These are phyloP conservation scores for Zaprionus tsacasi DNA, from an alignment of 1,140 invertebrate genomes.

Conservation along the genomic window DNA sequence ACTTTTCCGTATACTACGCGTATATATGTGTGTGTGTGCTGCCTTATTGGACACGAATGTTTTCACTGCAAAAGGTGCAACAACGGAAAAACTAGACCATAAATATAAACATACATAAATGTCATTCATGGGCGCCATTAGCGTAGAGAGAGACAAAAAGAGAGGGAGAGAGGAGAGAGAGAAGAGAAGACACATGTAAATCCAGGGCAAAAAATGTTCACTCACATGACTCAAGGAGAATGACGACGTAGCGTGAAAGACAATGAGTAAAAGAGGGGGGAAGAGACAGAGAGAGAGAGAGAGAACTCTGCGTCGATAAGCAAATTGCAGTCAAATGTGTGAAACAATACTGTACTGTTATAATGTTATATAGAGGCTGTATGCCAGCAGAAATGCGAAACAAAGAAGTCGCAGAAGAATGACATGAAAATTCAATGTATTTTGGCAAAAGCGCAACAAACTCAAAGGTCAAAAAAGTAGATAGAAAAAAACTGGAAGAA, in stretches of 20 bases:
- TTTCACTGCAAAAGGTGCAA: slow-evolving; percentile 16
- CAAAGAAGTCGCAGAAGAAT: slow-evolving; percentile 32
- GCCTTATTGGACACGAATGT: slow-evolving; percentile 24
- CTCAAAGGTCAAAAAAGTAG: slow-evolving; percentile 44
- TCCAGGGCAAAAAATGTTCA: slow-evolving; percentile 51
- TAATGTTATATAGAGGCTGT: background rate
- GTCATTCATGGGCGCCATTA: slow-evolving; percentile 71
- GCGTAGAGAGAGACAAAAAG: slow-evolving; percentile 18
- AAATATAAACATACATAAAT: slow-evolving; percentile 63
- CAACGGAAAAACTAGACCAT: slow-evolving; percentile 62
- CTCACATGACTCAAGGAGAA: slow-evolving; percentile 26
- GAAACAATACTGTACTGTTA: slow-evolving; percentile 21
- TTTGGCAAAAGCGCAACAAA: slow-evolving; percentile 64
- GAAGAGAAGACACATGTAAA: slow-evolving; percentile 53
- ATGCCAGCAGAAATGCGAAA: slow-evolving; percentile 13
- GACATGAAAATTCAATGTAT: slow-evolving; percentile 29
- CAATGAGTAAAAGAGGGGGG: slow-evolving; percentile 20
- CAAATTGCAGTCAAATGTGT: slow-evolving; percentile 51
- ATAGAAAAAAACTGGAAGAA: slow-evolving; percentile 49
- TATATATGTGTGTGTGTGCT: slow-evolving; percentile 6
- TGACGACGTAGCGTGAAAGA: slow-evolving; percentile 33
- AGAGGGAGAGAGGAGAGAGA: slow-evolving; percentile 11
- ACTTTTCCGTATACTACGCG: background rate
- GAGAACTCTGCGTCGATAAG: slow-evolving; percentile 47
- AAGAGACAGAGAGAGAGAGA: slow-evolving; percentile 24